A percentile compares a stretch with the other conserved stretches of the same genome.
Evolutionary conservation across 2,797 vertebrate species (phyloP).

Genomic region (Amblyraja radiata): DNA sequence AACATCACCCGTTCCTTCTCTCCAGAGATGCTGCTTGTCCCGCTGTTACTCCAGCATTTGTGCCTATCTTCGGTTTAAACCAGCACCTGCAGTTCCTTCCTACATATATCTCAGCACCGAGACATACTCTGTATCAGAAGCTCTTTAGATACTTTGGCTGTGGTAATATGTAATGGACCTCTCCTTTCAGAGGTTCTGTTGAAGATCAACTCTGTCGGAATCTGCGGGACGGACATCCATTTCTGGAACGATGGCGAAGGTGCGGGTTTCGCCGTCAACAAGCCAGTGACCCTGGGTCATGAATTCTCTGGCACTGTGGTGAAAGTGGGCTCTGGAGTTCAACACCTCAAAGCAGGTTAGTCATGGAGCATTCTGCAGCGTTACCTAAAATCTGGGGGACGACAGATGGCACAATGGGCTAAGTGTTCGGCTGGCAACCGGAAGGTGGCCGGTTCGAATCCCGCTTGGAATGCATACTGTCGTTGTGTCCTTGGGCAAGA

Average conservation of each 20-base stretch:
- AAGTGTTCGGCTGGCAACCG: too few species aligned
- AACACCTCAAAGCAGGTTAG: conserved; percentile 74
- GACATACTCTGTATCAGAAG: background rate
- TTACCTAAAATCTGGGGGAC: background rate
- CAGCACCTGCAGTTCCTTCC: too few species aligned
- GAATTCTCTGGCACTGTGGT: conserved; percentile 80
- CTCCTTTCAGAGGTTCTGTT: conserved; percentile 73
- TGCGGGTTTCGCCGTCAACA: conserved; percentile 72
- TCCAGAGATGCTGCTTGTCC: too few species aligned
- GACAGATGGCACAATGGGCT: too few species aligned
- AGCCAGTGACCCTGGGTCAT: conserved; percentile 86
- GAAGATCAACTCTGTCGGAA: conserved; percentile 91
- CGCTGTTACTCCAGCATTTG: too few species aligned
- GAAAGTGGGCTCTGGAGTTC: conserved; percentile 76
- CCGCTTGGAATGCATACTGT: too few species aligned
- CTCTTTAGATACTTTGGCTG: background rate
- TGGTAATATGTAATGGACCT: conserved; percentile 23
- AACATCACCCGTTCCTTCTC: too few species aligned
- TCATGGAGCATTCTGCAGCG: background rate
- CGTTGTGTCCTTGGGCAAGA: too few species aligned
- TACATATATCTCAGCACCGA: too few species aligned
- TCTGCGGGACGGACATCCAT: conserved; percentile 91
- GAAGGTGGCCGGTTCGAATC: too few species aligned
- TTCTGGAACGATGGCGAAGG: conserved; percentile 85
- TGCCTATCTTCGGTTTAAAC: too few species aligned